Evolutionary conservation across 1,140 invertebrate species (phyloP), one percentile per base, ranked within the genome.

Genomic region (Aethina tumida): DNA sequence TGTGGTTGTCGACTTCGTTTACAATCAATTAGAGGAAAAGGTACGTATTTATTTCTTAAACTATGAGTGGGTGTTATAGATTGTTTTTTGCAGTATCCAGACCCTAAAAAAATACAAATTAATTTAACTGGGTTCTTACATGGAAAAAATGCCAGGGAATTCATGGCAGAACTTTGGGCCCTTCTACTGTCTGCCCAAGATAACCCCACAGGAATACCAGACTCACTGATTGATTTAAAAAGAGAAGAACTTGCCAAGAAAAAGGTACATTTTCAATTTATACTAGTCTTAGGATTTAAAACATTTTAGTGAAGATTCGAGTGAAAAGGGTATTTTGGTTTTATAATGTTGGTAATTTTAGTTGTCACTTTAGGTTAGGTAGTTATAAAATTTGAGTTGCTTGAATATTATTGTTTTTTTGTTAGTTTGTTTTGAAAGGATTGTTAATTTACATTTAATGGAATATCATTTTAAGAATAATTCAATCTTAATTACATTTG

Each of bases 51-150:
- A 4, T 2, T 18, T 33, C 4, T 33, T 16, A n/a, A 10, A 13
- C n/a, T 4, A 13, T 3, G 5, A 10, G 14, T 26, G n/a, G 24
- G 24, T 26, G 2, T 25, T 7, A 38, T 16, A n/a, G 33, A 3
- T 35, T 25, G 17, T 27, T 8, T n/a, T 68, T 70, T 70, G 60
- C 65, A 84, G 81, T 85, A 77, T 70, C 91, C 95, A 13, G 94
- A 98, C 72, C 93, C 93, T 22, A 92, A 93, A 64, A 89, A 95
- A 64, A 97, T 99, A 82, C 96, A 99, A 74, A 99, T 99, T 53
- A 99, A 98, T 67, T 69, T 99, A 55, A 99, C 96, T 21, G 97
- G 97, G 7, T 99, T 99, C 66, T 68, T 99, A 16, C 97, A 99
- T 66, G 93, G 92, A 2, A 94, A 92, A 65, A 97, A 97, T 71